phyloP scores from a whole-genome alignment of 2,113 vertebrate species.

The Hystrix cristata region DNA sequence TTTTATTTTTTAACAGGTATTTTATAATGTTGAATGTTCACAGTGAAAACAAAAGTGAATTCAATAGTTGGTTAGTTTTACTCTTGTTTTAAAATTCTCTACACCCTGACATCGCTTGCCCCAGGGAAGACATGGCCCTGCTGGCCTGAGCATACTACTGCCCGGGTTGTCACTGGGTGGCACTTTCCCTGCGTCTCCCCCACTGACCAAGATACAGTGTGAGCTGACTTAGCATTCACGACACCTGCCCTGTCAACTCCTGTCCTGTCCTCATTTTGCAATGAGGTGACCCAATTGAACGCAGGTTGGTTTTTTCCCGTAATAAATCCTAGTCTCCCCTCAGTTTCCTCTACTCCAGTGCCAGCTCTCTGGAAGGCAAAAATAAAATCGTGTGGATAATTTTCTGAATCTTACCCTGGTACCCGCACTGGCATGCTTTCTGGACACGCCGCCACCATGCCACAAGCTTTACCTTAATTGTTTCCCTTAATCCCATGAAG shows the following conservation, averaged over 20 bases:
- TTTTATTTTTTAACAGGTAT: neutral
- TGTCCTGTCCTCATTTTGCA: neutral
- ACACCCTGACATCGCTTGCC: neutral
- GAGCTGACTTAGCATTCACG: neutral
- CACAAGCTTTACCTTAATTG: neutral
- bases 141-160: fast-evolving
- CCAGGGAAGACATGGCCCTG: neutral
- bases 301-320: neutral
- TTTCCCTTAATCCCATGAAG: neutral
- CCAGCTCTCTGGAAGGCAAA: neutral
- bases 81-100: neutral
- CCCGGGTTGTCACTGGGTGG: fast-evolving
- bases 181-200: neutral
- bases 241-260: neutral
- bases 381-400: neutral
- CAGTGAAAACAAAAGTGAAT: neutral
- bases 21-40: neutral
- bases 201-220: neutral
- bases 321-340: too few relatives aligned
- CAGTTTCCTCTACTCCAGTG: neutral
- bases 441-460: fast-evolving
- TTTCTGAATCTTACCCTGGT: neutral
- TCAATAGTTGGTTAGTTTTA: neutral
- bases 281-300: neutral
- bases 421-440: fast-evolving